phyloP scores from a whole-genome alignment of 2,113 vertebrate species.

The Macquaria australasica region DNA sequence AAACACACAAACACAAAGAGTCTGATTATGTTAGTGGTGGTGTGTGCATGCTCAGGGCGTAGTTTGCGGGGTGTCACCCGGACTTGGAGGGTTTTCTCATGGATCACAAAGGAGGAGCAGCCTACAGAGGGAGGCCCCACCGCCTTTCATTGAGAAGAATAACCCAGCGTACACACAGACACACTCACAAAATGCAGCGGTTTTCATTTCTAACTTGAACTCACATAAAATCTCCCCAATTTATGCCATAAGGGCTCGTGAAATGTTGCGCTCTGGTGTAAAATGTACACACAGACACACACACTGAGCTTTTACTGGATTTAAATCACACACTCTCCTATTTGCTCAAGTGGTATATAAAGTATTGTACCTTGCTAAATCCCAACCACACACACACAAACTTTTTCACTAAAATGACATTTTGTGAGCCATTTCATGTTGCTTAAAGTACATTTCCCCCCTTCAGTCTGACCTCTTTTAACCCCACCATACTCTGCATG shows the following conservation, averaged over 20 bases:
- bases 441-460: constrained; percentile 7
- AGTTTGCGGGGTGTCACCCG: constrained; percentile 35
- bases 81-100: constrained; percentile 61
- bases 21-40: constrained; percentile 34
- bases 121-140: constrained; percentile 67
- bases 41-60: constrained; percentile 30
- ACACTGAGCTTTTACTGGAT: neutral
- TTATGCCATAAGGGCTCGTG: neutral
- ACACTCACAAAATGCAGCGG: constrained; percentile 36
- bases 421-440: neutral
- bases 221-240: neutral
- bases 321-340: neutral
- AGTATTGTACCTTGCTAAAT: neutral
- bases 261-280: neutral
- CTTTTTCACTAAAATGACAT: neutral
- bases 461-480: neutral
- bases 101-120: constrained; percentile 70
- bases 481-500: neutral
- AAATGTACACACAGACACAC: neutral
- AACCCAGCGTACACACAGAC: constrained; percentile 18
- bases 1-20: constrained; percentile 42
- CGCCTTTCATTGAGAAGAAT: constrained; percentile 67
- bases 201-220: constrained; percentile 21
- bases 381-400: neutral
- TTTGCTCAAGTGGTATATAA: neutral